Conservation (phyloP, 2,113 vertebrate genomes). For the Equus quagga region DNA sequence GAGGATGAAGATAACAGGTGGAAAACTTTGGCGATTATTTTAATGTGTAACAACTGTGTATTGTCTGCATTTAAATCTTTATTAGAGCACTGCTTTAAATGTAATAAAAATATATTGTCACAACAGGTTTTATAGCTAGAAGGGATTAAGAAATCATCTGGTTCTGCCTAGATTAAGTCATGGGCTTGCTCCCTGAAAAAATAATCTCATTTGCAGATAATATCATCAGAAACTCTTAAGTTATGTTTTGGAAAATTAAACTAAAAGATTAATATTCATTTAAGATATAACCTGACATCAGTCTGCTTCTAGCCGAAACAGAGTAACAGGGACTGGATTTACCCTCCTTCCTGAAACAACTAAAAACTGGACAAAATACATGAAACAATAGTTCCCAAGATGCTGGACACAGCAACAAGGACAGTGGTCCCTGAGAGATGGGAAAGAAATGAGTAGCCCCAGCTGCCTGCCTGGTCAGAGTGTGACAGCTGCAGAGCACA, state of each 20-base stretch:
- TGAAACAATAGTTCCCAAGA: neutral
- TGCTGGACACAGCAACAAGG: neutral
- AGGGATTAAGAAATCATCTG: neutral
- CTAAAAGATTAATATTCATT: slow-evolving; percentile 9
- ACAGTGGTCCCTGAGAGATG: neutral
- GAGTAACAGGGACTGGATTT: neutral
- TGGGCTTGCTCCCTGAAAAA: slow-evolving; percentile 1
- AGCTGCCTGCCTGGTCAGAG: neutral
- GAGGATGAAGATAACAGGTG: neutral
- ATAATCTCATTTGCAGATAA: neutral
- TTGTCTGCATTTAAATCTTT: slow-evolving; percentile 7
- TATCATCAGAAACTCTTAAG: neutral
- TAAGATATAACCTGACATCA: slow-evolving; percentile 23
- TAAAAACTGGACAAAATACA: neutral
- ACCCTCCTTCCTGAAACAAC: slow-evolving; percentile 25
- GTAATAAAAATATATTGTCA: neutral
- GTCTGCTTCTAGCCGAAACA: neutral
- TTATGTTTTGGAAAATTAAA: slow-evolving; percentile 36
- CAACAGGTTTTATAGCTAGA: neutral
- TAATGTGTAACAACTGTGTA: neutral
- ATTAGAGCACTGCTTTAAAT: neutral
- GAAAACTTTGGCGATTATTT: neutral
- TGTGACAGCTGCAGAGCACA: neutral
- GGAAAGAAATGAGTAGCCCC: neutral
- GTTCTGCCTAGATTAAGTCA: neutral